Evolutionary conservation across 2,888 invertebrate species (phyloP).

Genomic region (Cephus runcator): DNA sequence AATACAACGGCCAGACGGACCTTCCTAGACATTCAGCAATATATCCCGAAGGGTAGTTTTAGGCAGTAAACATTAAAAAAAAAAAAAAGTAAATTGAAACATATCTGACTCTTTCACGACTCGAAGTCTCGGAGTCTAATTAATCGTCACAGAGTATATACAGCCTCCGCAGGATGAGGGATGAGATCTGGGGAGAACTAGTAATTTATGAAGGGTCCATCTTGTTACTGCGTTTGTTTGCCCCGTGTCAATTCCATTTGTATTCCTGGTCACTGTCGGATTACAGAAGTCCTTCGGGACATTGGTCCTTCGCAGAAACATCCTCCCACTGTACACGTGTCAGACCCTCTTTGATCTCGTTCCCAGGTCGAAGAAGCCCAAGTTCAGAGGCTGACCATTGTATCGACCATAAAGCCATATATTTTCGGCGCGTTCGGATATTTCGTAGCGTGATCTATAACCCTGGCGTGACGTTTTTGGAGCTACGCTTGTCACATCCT

Average conservation of each 20-base stretch:
- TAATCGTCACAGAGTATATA: neutral
- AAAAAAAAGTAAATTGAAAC: neutral
- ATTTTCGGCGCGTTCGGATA: neutral
- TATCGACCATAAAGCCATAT: neutral
- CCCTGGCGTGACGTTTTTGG: neutral
- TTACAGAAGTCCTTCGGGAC: conserved; percentile 19
- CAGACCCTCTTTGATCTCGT: conserved; percentile 14
- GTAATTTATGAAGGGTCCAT: conserved; percentile 2
- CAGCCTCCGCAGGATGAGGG: neutral
- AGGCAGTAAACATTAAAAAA: neutral
- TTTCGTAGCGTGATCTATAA: neutral
- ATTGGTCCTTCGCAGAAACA: conserved; percentile 14
- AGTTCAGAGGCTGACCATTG: neutral
- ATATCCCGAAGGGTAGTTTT: neutral
- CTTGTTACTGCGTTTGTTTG: conserved; percentile 20
- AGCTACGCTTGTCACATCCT: neutral
- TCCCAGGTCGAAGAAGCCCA: neutral
- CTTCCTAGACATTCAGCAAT: neutral
- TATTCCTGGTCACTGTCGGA: conserved; percentile 18
- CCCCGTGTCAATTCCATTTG: conserved; percentile 23
- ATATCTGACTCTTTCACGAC: neutral
- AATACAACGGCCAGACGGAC: conserved; percentile 32
- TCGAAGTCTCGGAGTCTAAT: neutral
- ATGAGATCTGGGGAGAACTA: neutral
- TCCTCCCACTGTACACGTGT: conserved; percentile 1